Conservation (phyloP, 2,113 vertebrate genomes). For the Paramormyrops kingsleyae region DNA sequence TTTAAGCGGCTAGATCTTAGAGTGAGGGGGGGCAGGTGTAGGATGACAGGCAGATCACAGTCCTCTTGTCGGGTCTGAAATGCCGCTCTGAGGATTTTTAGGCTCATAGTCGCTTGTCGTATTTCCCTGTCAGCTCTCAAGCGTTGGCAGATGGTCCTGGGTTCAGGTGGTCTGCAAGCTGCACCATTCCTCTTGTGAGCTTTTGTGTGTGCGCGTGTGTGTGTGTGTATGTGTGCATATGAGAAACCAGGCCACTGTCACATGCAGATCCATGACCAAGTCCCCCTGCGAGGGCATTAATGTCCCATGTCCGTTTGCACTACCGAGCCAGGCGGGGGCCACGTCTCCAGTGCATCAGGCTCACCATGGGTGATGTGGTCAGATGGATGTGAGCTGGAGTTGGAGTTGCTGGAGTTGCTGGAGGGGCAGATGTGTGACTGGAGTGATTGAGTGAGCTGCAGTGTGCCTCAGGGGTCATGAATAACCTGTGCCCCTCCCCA, state of each 20-base stretch:
- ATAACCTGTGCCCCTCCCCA: background rate
- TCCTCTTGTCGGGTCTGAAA: background rate
- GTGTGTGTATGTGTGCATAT: background rate
- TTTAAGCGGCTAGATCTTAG: background rate
- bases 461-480: background rate
- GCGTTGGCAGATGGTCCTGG: background rate
- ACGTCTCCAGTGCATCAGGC: background rate
- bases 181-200: background rate
- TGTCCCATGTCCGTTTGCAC: background rate
- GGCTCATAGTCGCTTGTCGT: background rate
- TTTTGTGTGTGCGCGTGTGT: slow-evolving; percentile 2
- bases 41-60: background rate
- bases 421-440: background rate
- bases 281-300: background rate
- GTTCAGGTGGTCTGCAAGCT: background rate
- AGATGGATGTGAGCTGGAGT: background rate
- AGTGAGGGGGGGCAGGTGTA: background rate
- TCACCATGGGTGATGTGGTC: background rate
- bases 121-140: background rate
- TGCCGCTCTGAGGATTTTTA: background rate
- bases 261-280: background rate
- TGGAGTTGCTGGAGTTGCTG: too few species aligned
- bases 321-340: background rate
- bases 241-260: background rate
- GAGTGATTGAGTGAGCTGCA: background rate